Conservation (phyloP, 2,797 vertebrate species). For the Spondyliosoma cantharus region DNA sequence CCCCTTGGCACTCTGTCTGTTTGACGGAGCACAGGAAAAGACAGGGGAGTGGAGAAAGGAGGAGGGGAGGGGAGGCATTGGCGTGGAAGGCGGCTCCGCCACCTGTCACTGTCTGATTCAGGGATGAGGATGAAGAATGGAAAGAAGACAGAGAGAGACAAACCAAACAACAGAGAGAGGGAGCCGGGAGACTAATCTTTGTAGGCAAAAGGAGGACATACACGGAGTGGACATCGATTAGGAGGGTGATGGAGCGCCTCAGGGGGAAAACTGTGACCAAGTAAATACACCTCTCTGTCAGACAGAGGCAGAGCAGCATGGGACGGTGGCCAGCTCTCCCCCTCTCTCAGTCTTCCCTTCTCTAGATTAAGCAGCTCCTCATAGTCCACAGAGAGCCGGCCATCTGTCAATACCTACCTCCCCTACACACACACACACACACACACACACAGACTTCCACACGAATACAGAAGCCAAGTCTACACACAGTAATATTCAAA, state of each 20-base stretch:
- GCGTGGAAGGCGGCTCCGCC: conserved; percentile 47
- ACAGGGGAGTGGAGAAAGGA: conserved; percentile 31
- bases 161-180: background rate
- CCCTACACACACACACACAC: conserved; percentile 39
- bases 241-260: conserved; percentile 57
- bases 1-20: conserved; percentile 62
- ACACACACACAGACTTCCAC: conserved; percentile 31
- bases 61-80: conserved; percentile 41
- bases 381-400: conserved; percentile 69
- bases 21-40: conserved; percentile 59
- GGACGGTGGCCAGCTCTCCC: conserved; percentile 49
- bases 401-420: conserved; percentile 80
- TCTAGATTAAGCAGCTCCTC: conserved; percentile 65
- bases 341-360: conserved; percentile 28
- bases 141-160: conserved; percentile 29
- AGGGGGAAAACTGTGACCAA: conserved; percentile 52
- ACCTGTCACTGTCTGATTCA: conserved; percentile 77
- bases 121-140: conserved; percentile 47
- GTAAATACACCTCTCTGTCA: conserved; percentile 64
- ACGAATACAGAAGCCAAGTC: conserved; percentile 44
- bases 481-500: conserved; percentile 22
- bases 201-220: conserved; percentile 29
- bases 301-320: conserved; percentile 40
- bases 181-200: conserved; percentile 30
- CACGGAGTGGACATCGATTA: conserved; percentile 53